These are phyloP conservation scores for Caenorhabditis afra DNA, from an alignment of 2,888 invertebrate species.

Conservation along the genomic window DNA sequence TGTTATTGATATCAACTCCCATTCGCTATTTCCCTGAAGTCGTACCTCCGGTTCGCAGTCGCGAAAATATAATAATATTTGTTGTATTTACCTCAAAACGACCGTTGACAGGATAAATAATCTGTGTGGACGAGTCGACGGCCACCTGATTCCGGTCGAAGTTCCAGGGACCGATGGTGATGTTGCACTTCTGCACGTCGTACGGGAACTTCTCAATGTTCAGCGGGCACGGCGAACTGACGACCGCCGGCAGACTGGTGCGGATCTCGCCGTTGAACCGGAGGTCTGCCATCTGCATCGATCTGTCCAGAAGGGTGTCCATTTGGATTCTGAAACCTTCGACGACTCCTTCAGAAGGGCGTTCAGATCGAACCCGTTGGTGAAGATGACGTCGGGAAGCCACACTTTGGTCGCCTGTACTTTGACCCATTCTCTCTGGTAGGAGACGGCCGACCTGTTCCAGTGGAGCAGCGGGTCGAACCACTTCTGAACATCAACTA, in stretches of 20 bases:
- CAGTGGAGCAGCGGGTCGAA: conserved; percentile 71
- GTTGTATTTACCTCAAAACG: conserved; percentile 57
- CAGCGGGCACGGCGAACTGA: conserved; percentile 62
- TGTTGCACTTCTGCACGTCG: conserved; percentile 64
- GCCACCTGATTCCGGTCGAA: conserved; percentile 54
- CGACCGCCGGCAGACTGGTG: conserved; percentile 59
- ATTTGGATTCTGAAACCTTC: conserved; percentile 55
- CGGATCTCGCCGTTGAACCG: conserved; percentile 63
- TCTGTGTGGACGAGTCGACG: conserved; percentile 40
- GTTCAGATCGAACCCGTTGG: conserved; percentile 46
- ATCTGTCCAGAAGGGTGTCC: conserved; percentile 44
- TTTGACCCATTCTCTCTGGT: conserved; percentile 62
- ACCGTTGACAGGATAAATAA: conserved; percentile 31
- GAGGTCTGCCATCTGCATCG: conserved; percentile 60
- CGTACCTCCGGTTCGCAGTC: no score
- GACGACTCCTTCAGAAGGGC: neutral
- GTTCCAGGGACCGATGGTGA: conserved; percentile 66
- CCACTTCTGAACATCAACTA: conserved; percentile 64
- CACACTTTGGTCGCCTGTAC: conserved; percentile 58
- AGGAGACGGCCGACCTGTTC: conserved; percentile 57
- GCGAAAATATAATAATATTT: no score
- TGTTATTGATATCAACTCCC: conserved; percentile 62
- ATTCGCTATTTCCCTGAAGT: conserved; percentile 64
- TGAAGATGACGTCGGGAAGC: conserved; percentile 68
- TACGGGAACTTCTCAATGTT: conserved; percentile 67